Evolutionary conservation across 2,113 vertebrate genomes (phyloP).

Genomic region (Tichodroma muraria): DNA sequence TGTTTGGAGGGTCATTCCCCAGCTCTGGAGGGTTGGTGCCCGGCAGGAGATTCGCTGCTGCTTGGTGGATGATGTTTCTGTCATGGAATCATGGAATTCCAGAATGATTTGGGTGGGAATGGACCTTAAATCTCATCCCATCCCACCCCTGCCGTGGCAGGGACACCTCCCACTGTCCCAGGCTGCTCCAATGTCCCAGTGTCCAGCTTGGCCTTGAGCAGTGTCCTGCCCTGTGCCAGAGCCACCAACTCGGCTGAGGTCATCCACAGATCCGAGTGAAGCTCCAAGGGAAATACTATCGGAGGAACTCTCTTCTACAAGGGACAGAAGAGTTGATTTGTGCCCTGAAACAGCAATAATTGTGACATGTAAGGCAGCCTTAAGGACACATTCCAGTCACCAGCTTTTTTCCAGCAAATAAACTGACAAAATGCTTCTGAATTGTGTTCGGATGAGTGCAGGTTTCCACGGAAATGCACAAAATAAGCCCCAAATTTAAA

Average conservation of each 20-base stretch:
- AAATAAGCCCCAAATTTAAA: background rate
- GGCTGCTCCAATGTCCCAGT: background rate
- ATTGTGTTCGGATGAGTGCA: background rate
- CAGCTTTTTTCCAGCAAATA: background rate
- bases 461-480: background rate
- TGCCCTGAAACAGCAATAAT: background rate
- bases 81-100: accelerated
- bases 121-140: background rate
- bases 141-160: background rate
- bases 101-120: background rate
- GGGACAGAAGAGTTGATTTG: background rate
- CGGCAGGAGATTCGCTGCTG: background rate
- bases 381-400: background rate
- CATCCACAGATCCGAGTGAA: background rate
- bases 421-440: background rate
- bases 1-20: too few species aligned
- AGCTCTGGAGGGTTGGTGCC: background rate
- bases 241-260: background rate
- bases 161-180: background rate
- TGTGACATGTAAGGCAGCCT: background rate
- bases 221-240: too few species aligned
- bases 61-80: accelerated
- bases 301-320: background rate
- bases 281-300: background rate
- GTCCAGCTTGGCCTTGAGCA: too few species aligned